These are phyloP conservation scores for Aphodius sticticus DNA, from an alignment of 2,888 invertebrate species.

Conservation along the genomic window DNA sequence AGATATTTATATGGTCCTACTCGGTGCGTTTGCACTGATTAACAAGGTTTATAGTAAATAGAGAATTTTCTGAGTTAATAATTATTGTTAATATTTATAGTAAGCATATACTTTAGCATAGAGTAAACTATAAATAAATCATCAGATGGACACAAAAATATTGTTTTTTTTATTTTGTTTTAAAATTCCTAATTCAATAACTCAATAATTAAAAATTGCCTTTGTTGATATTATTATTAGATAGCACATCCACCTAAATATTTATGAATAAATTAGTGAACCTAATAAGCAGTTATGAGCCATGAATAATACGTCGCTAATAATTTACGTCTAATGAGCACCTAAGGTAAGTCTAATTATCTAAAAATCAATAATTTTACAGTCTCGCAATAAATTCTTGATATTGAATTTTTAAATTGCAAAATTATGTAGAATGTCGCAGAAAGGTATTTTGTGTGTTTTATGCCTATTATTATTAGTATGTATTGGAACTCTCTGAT, in stretches of 20 bases:
- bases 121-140: neutral
- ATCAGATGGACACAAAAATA: neutral
- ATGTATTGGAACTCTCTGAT: no score
- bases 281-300: neutral
- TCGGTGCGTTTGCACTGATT: no score
- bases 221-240: neutral
- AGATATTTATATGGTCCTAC: no score
- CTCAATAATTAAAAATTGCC: neutral
- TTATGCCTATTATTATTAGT: no score
- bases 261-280: neutral
- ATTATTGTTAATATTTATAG: no score
- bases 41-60: neutral
- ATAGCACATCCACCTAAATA: neutral
- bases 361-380: neutral
- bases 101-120: neutral
- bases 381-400: no score
- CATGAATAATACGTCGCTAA: neutral
- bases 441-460: no score
- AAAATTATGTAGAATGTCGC: no score
- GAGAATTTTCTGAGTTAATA: neutral
- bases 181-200: neutral
- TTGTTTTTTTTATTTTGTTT: neutral
- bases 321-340: neutral
- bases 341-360: neutral
- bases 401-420: no score